These are phyloP conservation scores for Sebastes miniatus DNA, from an alignment of 2,797 vertebrate genomes.

Conservation along the genomic window DNA sequence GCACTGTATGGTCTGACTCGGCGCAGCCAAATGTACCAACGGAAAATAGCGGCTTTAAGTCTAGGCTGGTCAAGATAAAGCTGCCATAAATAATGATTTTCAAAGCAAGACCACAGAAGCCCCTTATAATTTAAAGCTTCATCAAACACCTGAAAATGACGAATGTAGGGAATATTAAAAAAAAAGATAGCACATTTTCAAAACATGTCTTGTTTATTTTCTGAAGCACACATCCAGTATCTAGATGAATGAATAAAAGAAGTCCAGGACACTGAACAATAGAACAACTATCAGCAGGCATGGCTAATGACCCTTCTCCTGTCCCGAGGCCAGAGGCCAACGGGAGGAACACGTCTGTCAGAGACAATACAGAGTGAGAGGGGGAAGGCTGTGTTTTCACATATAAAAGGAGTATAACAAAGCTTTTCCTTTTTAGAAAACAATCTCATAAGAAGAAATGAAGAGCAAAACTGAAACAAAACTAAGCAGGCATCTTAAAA, in stretches of 20 bases:
- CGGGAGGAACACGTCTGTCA: conserved; percentile 50
- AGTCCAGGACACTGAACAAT: conserved; percentile 75
- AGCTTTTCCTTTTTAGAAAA: conserved; percentile 53
- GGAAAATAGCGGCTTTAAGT: background rate
- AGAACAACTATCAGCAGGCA: conserved; percentile 78
- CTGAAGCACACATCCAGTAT: conserved; percentile 84
- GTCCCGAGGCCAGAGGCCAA: conserved; percentile 52
- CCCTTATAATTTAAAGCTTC: background rate
- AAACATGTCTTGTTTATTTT: conserved; percentile 83
- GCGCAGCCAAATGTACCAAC: no score
- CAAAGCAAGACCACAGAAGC: background rate
- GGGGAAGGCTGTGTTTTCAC: conserved; percentile 55
- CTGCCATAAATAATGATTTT: background rate
- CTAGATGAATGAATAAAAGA: conserved; percentile 77
- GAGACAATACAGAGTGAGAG: conserved; percentile 50
- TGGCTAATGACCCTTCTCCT: conserved; percentile 65
- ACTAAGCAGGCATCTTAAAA: conserved; percentile 63
- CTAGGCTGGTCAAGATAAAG: background rate
- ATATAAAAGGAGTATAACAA: conserved; percentile 69
- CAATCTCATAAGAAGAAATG: conserved; percentile 40
- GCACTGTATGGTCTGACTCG: no score
- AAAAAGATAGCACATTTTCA: conserved; percentile 60
- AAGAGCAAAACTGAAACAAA: conserved; percentile 38
- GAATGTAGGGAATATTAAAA: conserved; percentile 1
- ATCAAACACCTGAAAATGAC: background rate